Evolutionary conservation across 2,888 invertebrate species (phyloP), one percentile per base, ranked within the genome.

Genomic region (Microplitis deprimator): DNA sequence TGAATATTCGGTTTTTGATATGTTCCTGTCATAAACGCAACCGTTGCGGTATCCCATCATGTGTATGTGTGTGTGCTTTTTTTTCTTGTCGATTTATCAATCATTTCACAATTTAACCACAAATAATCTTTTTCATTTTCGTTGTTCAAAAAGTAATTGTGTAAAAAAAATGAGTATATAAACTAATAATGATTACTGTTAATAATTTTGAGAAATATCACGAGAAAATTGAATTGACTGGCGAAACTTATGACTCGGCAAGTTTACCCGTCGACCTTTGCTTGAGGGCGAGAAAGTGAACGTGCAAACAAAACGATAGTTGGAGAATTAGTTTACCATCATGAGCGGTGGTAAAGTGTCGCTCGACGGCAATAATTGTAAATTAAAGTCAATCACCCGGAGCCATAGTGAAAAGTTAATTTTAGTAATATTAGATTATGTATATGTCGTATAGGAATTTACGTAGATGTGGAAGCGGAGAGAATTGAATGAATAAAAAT

Each of bases 331-430:
- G 68, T 68, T 75, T 75, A 80, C 79, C 70, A 50, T 50, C 13
- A 50, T 50, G 13, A 13, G 13, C 10, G 80, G 71, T 77, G 72
- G 78, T 76, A 75, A 81, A 81, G 80, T 80, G 81, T 82, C 81
- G 76, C 77, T 77, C 74, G 77, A 82, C 76, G 77, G 77, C 79
- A 81, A 82, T 85, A 83, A 83, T 81, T 80, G 76, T 78, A 81
- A 84, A 84, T 85, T 84, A 83, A 83, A 84, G 84, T 81, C 81
- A 82, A 83, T 83, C 80, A 82, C 80, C 77, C 77, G 77, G 68
- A 77, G 77, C 73, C 62, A 75, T 73, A 60, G 59, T 59, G 68
- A 62, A 77, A 65, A 76, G 76, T 75, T 76, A 77, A 79, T 76
- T 73, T 76, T 62, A 68, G 73, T 60, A 74, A 80, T 85, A 82